These are phyloP conservation scores for Corvus hawaiiensis DNA, from an alignment of 2,113 vertebrate genomes.

Conservation along the genomic window DNA sequence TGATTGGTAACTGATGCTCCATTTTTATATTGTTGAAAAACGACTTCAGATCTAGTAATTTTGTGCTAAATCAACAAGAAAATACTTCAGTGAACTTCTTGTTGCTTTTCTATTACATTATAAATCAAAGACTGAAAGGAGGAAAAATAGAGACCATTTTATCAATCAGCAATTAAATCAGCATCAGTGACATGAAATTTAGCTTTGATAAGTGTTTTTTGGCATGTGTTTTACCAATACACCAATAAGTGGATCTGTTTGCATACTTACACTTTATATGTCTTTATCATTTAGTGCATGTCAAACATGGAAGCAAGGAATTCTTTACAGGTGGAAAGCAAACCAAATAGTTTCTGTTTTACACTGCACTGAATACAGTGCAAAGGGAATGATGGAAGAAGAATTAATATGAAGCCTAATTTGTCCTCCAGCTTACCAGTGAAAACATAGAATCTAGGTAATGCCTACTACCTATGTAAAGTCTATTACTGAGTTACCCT, in stretches of 20 bases:
- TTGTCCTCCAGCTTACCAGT: background rate
- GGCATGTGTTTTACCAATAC: background rate
- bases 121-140: background rate
- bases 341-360: background rate
- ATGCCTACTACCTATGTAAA: background rate
- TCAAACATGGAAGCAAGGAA: background rate
- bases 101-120: background rate
- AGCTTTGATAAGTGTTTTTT: background rate
- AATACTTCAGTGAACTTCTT: background rate
- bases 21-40: background rate
- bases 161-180: background rate
- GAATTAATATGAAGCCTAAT: background rate
- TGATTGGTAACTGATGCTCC: background rate
- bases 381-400: background rate
- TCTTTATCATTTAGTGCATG: background rate
- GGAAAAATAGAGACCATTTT: background rate
- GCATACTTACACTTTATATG: background rate
- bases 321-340: background rate
- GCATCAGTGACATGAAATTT: background rate
- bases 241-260: background rate
- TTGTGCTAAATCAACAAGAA: background rate
- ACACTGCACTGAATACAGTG: background rate
- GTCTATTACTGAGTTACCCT: background rate
- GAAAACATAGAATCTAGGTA: background rate
- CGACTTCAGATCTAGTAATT: background rate